Evolutionary conservation across 2,113 vertebrate species (phyloP).

Genomic region (Setophaga coronata): DNA sequence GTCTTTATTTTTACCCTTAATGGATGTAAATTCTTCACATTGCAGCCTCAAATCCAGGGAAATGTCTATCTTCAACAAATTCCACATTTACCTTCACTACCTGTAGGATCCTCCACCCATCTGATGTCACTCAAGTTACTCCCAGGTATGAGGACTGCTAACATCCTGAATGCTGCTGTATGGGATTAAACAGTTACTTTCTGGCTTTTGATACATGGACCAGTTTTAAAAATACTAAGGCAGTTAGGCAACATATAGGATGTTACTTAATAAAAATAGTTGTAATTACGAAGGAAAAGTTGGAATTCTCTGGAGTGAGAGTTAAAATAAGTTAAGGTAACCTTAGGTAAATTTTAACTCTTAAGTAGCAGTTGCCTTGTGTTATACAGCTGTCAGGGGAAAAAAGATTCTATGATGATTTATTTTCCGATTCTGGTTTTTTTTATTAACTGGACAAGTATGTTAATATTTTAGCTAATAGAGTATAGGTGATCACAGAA

Average conservation of each 20-base stretch:
- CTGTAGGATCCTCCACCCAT: constrained; percentile 94
- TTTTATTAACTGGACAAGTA: not conserved
- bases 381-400: not conserved
- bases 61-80: constrained; percentile 90
- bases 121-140: constrained; percentile 92
- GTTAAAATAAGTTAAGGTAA: not conserved
- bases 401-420: not conserved
- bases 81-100: constrained; percentile 97
- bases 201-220: not conserved
- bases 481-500: not conserved
- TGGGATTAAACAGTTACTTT: not conserved
- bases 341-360: not conserved
- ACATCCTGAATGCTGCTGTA: not conserved
- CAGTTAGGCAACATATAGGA: not conserved
- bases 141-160: constrained; percentile 78
- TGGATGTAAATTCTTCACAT: constrained; percentile 5
- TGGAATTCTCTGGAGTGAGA: not conserved
- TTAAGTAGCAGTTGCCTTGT: not conserved
- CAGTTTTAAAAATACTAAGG: not conserved
- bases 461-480: not conserved
- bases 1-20: not conserved
- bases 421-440: not conserved
- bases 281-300: not conserved
- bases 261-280: not conserved
- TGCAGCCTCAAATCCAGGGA: constrained; percentile 90